Percentiles rank a stretch among this genome's conserved stretches.
Conservation (phyloP, 1,140 invertebrate genomes). For the Eulimnadia texana region DNA sequence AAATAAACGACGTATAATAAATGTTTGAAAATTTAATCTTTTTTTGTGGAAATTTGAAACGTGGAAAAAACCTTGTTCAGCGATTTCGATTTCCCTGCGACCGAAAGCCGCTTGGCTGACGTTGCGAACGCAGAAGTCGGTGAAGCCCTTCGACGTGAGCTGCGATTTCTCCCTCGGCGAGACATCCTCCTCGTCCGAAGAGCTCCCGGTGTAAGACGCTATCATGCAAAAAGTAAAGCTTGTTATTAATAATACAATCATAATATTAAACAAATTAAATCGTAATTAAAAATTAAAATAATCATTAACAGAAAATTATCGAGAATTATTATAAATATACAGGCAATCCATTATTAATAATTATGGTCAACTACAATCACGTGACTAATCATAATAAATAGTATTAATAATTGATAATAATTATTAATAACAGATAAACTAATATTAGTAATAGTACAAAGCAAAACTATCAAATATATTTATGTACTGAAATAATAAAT, state of each 20-base stretch:
- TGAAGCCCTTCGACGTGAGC: conserved; percentile 58
- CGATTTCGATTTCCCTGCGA: conserved; percentile 89
- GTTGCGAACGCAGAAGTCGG: conserved; percentile 82
- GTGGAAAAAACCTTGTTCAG: conserved; percentile 61
- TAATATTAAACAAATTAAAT: not conserved
- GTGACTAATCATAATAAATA: not conserved
- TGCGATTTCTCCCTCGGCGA: conserved; percentile 77
- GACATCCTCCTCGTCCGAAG: conserved; percentile 65
- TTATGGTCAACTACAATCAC: not conserved
- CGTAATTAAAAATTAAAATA: not conserved
- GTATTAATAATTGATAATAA: too few species aligned
- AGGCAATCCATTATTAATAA: not conserved
- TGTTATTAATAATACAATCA: not conserved
- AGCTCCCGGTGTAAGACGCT: conserved; percentile 80
- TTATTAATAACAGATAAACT: too few species aligned
- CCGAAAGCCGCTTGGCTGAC: conserved; percentile 86
- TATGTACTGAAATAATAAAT: too few species aligned
- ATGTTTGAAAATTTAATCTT: conserved; percentile 1
- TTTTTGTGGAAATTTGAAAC: not conserved
- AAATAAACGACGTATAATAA: conserved; percentile 2
- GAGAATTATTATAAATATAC: not conserved
- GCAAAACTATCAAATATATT: too few species aligned
- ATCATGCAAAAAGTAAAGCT: conserved; percentile 21
- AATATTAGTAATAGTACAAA: too few species aligned
- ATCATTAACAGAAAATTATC: not conserved